Conservation (phyloP, 2,888 invertebrate genomes). For the Hecatera dysodea region DNA sequence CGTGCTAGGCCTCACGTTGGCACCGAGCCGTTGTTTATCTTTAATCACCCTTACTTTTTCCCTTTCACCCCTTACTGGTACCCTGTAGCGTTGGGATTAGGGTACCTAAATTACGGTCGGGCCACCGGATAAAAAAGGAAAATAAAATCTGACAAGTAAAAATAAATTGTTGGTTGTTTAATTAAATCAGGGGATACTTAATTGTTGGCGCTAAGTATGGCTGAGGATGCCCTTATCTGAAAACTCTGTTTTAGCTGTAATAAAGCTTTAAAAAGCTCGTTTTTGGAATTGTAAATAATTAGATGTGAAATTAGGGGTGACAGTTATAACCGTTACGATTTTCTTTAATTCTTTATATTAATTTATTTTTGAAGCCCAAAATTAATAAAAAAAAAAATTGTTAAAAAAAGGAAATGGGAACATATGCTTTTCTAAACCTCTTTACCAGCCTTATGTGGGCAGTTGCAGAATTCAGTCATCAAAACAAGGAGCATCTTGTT, state of each 20-base stretch:
- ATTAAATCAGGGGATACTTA: conserved; percentile 68
- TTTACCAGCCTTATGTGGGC: not conserved
- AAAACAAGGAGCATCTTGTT: not conserved
- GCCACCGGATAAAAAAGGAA: conserved; percentile 70
- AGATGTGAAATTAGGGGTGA: conserved; percentile 45
- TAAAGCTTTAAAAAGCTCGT: conserved; percentile 55
- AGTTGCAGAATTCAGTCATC: not conserved
- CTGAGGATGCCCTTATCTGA: conserved; percentile 55
- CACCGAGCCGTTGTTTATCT: conserved; percentile 86
- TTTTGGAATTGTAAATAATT: conserved; percentile 56
- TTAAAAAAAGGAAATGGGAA: too few species aligned
- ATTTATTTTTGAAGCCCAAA: conserved; percentile 19
- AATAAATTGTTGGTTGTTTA: conserved; percentile 68
- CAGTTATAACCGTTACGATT: conserved; percentile 37
- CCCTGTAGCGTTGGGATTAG: conserved; percentile 80
- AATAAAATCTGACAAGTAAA: conserved; percentile 65
- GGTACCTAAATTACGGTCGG: conserved; percentile 82
- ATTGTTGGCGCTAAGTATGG: conserved; percentile 63
- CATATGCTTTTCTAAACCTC: not conserved
- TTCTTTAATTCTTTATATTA: conserved; percentile 36
- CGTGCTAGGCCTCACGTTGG: conserved; percentile 75
- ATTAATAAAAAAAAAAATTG: too few species aligned
- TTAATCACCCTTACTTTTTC: conserved; percentile 88
- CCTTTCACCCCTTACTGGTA: conserved; percentile 80
- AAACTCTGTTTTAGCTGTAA: conserved; percentile 50